Base-by-base conservation (phyloP, 2,113 vertebrate genomes). In the Todiramphus chloris region DNA sequence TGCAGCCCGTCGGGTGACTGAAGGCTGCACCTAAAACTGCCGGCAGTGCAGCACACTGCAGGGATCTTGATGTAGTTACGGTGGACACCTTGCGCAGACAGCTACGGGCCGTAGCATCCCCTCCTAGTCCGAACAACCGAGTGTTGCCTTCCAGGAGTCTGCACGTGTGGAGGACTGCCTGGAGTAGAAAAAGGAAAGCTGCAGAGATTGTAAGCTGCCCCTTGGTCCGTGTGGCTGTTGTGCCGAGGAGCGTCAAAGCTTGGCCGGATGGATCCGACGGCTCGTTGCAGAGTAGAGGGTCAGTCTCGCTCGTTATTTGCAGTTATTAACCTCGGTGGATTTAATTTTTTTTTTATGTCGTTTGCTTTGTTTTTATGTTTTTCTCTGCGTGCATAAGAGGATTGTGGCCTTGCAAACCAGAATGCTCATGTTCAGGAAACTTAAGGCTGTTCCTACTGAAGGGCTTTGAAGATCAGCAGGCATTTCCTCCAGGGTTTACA, bases 401-500 rank as follows among this genome's bases (percentile, higher is more conserved):
- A 87, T 74, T 94, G 81, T 85, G 63, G 81, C 77, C 87, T 91
- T 2, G 5, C 67, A 91, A 91, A 91, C 66, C 86, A 93, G 83
- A 96, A 58, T 84, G 60, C 73, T 96, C 56, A 9, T 81, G 80
- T 96, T 96, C 92, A 94, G 92, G 89, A 96, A 96, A 97, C 89
- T 92, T 91, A 41, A 83, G 70, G 82, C 89, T 94, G 84, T 93
- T 95, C 80, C 90, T 81, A 5, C 77, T 70, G 81, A 84, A 82
- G 59, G 90, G 83, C 95, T 96, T 96, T 96, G 95, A 96, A 97
- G 96, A 96, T 96, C 96, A 97, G 94, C 96, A 97, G 96, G 87
- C 89, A 58, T 95, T 96, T 96, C 94, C 95, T 96, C 76, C 55
- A 91, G 67, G 59, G 66, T 92, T 94, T 92, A 66, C 86, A 79